Evolutionary conservation across 2,888 invertebrate species (phyloP), one percentile per base, ranked within the genome.

Genomic region (Onthophagus sagittarius): DNA sequence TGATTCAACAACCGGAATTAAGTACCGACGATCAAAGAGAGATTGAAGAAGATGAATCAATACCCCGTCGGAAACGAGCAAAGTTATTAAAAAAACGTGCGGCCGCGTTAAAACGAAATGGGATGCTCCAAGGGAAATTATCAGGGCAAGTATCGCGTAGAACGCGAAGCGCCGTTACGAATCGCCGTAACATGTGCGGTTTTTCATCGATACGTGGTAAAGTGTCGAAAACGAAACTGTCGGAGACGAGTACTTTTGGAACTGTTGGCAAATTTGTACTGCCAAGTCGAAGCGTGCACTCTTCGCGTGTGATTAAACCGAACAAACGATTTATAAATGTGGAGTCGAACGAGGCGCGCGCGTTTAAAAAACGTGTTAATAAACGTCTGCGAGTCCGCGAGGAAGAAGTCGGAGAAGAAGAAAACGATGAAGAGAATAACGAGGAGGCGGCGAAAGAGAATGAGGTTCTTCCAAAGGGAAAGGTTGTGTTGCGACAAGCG

Each of bases 261-360:
- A 23, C 23, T 69, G 86, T 86, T 39, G 87, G 89, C 71, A 92
- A 91, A 83, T 94, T 94, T 87, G 90, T 94, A 39, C 85, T 95
- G 76, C 95, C 95, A 14, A 89, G 92, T 69, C 89, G 94, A 79
- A 95, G 95, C 87, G 93, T 90, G 13, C 93, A 95, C 83, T 95
- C 95, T 63, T 94, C 94, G 4, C 88, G 96, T 77, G 93, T 94
- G 64, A 95, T 95, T 72, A 96, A 94, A 83, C 95, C 96, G 63
- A 95, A 94, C 82, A 96, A 95, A 85, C 89, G 93, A 77, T 93
- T 95, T 81, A 89, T 94, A 72, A 93, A 93, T 81, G 90, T 90
- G 75, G 90, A 80, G 72, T 75, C 76, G 73, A 83, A 82, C 79
- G 83, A 84, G 76, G 79, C 81, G 65, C 78, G 84, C 73, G 81